These are phyloP conservation scores for Osmoderma eremita DNA, from an alignment of 2,888 invertebrate genomes.

Conservation along the genomic window DNA sequence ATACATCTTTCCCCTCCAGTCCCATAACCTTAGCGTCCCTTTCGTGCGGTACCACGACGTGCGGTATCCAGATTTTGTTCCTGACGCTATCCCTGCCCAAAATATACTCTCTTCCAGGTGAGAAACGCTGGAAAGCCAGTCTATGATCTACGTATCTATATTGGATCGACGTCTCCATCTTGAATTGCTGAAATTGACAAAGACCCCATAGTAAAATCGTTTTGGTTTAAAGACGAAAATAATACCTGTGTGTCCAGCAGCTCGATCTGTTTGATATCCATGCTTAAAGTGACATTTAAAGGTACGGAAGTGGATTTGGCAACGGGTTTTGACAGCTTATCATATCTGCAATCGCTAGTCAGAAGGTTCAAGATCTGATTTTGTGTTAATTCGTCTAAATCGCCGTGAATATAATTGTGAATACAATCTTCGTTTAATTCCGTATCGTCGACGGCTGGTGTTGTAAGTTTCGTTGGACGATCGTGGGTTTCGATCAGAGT, in stretches of 20 bases:
- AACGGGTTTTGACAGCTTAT: conserved; percentile 75
- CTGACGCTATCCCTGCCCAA: conserved; percentile 77
- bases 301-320: conserved; percentile 68
- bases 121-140: conserved; percentile 73
- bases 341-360: conserved; percentile 80
- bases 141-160: conserved; percentile 80
- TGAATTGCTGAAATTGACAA: conserved; percentile 75
- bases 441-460: no score
- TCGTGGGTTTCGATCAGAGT: no score
- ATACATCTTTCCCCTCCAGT: conserved; percentile 78
- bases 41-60: conserved; percentile 85
- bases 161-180: conserved; percentile 83
- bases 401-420: neutral
- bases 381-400: conserved; percentile 71
- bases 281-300: conserved; percentile 76
- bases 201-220: conserved; percentile 67
- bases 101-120: conserved; percentile 74
- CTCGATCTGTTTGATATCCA: conserved; percentile 86
- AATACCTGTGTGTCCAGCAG: conserved; percentile 72
- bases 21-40: conserved; percentile 80
- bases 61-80: conserved; percentile 83
- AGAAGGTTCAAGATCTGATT: conserved; percentile 77
- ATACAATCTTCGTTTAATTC: conserved; percentile 22
- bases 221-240: neutral
- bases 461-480: no score